phyloP scores from a whole-genome alignment of 1,140 invertebrate species.

The Hycleus phaleratus region DNA sequence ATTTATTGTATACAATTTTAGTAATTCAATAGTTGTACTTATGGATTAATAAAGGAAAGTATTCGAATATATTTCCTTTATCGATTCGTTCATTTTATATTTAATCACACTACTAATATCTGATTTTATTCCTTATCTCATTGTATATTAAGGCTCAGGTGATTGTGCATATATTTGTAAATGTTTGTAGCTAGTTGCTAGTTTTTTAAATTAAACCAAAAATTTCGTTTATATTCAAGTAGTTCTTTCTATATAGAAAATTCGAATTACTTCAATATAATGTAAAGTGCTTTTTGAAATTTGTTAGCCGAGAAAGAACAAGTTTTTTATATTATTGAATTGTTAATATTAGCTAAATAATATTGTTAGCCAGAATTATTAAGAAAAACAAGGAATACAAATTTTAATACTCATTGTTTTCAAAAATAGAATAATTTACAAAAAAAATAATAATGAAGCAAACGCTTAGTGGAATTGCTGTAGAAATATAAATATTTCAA shows the following conservation, averaged over 20 bases:
- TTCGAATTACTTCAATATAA: slow-evolving; percentile 5
- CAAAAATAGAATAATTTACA: no score
- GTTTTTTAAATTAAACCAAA: background rate
- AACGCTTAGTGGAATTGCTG: slow-evolving; percentile 25
- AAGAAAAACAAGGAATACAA: no score
- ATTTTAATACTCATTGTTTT: slow-evolving; percentile 24
- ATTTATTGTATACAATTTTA: no score
- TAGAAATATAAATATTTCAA: slow-evolving; percentile 28
- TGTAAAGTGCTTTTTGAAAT: slow-evolving; percentile 4
- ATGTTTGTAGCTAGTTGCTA: slow-evolving; percentile 1
- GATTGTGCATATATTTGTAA: slow-evolving; percentile 16
- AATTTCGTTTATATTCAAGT: slow-evolving; percentile 11
- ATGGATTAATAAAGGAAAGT: no score
- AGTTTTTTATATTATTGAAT: slow-evolving; percentile 23
- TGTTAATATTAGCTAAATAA: slow-evolving; percentile 11
- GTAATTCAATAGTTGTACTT: no score
- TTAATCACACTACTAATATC: background rate
- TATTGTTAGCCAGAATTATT: slow-evolving; percentile 15
- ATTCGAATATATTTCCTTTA: no score
- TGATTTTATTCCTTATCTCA: no score
- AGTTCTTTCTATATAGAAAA: slow-evolving; percentile 3
- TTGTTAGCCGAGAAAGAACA: slow-evolving; percentile 18
- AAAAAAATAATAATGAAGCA: background rate
- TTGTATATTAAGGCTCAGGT: slow-evolving; percentile 20
- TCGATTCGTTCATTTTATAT: background rate